These are phyloP conservation scores for Drosophila neocordata DNA, from an alignment of 1,140 invertebrate genomes.

Conservation along the genomic window DNA sequence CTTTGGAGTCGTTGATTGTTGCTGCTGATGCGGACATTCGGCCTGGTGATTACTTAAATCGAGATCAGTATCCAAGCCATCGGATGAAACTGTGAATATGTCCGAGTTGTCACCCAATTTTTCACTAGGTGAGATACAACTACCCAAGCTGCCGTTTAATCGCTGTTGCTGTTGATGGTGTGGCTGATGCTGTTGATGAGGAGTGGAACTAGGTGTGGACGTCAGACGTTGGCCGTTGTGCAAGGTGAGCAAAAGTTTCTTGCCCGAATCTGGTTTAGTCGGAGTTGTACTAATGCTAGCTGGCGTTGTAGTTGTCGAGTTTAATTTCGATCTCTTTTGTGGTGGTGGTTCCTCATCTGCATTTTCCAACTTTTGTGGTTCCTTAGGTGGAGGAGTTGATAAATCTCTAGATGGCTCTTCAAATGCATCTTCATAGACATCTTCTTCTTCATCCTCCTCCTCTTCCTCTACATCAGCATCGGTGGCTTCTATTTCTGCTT, in stretches of 20 bases:
- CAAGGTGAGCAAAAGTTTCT: conserved; percentile 46
- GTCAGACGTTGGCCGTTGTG: conserved; percentile 60
- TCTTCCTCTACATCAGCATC: conserved; percentile 70
- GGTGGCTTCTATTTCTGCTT: conserved; percentile 67
- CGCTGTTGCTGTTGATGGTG: conserved; percentile 52
- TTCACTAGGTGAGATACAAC: conserved; percentile 77
- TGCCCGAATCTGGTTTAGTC: conserved; percentile 13
- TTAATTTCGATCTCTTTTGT: conserved; percentile 35
- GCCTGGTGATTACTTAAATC: conserved; percentile 74
- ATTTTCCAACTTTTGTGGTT: background rate
- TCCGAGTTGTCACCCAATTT: conserved; percentile 79
- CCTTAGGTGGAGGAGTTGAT: conserved; percentile 4
- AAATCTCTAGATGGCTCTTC: conserved; percentile 61
- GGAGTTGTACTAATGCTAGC: conserved; percentile 15
- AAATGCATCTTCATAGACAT: conserved; percentile 39
- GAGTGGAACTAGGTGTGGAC: conserved; percentile 58
- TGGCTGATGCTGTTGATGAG: conserved; percentile 13
- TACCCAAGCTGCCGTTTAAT: conserved; percentile 71
- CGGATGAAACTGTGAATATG: conserved; percentile 80
- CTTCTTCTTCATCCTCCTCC: conserved; percentile 50
- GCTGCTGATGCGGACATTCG: conserved; percentile 56
- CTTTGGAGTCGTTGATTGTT: conserved; percentile 58
- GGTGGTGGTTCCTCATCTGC: conserved; percentile 15
- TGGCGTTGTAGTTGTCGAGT: conserved; percentile 21
- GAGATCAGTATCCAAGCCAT: conserved; percentile 78